Evolutionary conservation across 2,888 invertebrate genomes (phyloP).

Genomic region (Thysanoteuthis rhombus): DNA sequence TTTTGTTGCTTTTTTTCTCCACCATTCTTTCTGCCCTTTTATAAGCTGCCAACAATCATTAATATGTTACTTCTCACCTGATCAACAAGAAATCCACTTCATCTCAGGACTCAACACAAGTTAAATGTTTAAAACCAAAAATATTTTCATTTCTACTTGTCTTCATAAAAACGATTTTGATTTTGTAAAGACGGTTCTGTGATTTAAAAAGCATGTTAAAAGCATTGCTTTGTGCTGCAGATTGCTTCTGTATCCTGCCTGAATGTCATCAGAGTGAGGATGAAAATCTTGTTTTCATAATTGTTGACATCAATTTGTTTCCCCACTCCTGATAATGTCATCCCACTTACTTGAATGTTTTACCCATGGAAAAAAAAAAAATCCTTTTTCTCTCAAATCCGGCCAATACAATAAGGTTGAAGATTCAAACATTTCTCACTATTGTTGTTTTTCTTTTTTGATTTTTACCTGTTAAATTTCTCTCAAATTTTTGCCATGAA

Average conservation of each 20-base stretch:
- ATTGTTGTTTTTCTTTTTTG: neutral
- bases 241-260: neutral
- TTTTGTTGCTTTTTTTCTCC: no score
- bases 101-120: neutral
- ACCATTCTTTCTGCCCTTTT: no score
- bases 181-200: neutral
- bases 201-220: neutral
- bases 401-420: conserved; percentile 12
- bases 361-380: neutral
- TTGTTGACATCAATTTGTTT: neutral
- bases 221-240: no score
- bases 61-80: neutral
- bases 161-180: neutral
- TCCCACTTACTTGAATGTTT: neutral
- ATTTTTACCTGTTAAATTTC: neutral
- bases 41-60: no score
- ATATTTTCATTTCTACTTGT: neutral
- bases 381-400: neutral
- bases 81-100: neutral
- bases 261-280: neutral
- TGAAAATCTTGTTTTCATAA: neutral
- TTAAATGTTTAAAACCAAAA: neutral
- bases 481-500: neutral
- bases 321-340: neutral
- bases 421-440: neutral